A percentile compares a stretch with the other conserved stretches of the same genome.
These are phyloP conservation scores for Nannobrachium achirus DNA, from an alignment of 2,113 vertebrate genomes.

Conservation along the genomic window DNA sequence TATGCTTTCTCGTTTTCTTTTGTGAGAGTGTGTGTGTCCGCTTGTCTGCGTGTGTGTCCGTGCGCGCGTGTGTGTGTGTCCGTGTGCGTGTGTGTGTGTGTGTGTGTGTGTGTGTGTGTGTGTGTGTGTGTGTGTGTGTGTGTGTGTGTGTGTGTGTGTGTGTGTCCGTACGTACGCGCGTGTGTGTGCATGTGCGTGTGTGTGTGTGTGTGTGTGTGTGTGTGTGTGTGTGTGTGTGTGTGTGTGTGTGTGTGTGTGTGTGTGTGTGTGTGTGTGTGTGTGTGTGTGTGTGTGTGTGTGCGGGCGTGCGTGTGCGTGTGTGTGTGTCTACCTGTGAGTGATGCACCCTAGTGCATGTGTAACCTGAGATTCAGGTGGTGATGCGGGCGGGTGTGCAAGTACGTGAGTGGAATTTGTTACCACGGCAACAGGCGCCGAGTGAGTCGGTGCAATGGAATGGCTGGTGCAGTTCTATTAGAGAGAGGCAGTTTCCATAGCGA, in stretches of 20 bases:
- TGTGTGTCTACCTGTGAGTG: constrained; percentile 48
- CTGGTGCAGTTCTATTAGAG: constrained; percentile 83
- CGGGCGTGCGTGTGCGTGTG: constrained; percentile 12
- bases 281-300: constrained; percentile 7
- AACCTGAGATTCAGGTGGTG: constrained; percentile 83
- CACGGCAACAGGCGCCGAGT: constrained; percentile 83
- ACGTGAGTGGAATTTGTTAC: constrained; percentile 85
- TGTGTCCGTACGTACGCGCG: not conserved
- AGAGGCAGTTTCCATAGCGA: constrained; percentile 86
- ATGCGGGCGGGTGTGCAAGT: constrained; percentile 81
- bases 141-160: constrained; percentile 7
- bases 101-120: constrained; percentile 17
- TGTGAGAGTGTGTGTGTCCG: constrained; percentile 34
- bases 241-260: constrained; percentile 24
- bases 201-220: not conserved
- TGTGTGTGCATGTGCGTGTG: constrained; percentile 7
- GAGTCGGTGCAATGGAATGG: constrained; percentile 83
- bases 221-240: constrained; percentile 40
- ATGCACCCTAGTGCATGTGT: constrained; percentile 76
- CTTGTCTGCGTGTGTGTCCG: not conserved
- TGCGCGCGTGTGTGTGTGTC: constrained; percentile 17
- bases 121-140: constrained; percentile 9
- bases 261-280: not conserved
- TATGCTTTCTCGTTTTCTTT: not conserved
- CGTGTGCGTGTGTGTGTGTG: constrained; percentile 15